These are phyloP conservation scores for Solenodon paradoxus DNA, from an alignment of 2,113 vertebrate genomes.

Conservation along the genomic window DNA sequence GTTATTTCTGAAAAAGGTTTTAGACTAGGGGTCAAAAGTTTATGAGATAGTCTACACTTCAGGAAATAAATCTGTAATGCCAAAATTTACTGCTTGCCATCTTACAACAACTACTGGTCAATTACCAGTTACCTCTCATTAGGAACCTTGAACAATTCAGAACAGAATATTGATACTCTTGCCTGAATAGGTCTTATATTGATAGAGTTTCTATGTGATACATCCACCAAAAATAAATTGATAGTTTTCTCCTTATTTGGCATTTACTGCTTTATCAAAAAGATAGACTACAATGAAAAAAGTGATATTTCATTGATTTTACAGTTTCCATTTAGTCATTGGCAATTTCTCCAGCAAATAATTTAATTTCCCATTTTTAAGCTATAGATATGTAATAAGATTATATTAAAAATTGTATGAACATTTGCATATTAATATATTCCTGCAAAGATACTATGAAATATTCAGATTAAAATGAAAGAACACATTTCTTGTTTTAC, in stretches of 20 bases:
- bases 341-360: neutral
- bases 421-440: neutral
- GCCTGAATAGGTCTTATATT: neutral
- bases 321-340: neutral
- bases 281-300: neutral
- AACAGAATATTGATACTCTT: neutral
- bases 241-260: neutral
- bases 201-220: neutral
- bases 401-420: neutral
- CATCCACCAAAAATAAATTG: neutral
- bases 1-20: conserved; percentile 25
- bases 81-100: neutral
- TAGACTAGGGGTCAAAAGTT: conserved; percentile 16
- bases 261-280: neutral
- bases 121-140: neutral
- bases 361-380: neutral
- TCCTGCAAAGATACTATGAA: neutral
- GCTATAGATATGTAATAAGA: neutral
- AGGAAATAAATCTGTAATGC: conserved; percentile 27
- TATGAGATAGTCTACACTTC: neutral
- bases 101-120: neutral
- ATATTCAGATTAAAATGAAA: neutral
- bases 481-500: neutral
- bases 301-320: neutral
- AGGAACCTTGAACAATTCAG: neutral